Base-by-base conservation (phyloP, 1,140 invertebrate species). In the Armadillidium nasatum region DNA sequence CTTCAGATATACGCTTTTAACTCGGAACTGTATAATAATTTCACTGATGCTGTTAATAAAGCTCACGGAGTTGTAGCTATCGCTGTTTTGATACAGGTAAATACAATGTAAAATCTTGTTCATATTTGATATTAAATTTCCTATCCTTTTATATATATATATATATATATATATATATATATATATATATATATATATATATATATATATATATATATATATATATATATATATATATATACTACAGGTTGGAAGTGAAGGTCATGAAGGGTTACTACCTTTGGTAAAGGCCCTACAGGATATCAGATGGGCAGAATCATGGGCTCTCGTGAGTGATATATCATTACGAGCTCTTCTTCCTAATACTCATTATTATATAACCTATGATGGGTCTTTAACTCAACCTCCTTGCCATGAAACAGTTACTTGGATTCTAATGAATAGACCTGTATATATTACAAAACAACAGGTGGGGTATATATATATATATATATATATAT, bases 1-100 rank as follows among this genome's bases (percentile, higher is more conserved):
- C 92, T 97, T 82, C 95, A 97, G 86, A 87, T 98, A 50, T 94
- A 96, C 82, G 96, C 94, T 3, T 98, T 94, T 87, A 98, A 98
- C 84, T 92, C 94, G 77, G 94, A 98, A 84, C 87, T 98, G n/a
- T 98, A 97, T 86, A 92, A 93, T 83, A 97, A 97, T 85, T 95
- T 97, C 90, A 92, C 93, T 44, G 93, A 96, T 86, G 95, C 95
- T 22, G 92, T 95, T 82, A 92, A 94, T 84, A 93, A 94, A 85
- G 93, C 93, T 44, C 93, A 96, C 84, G 95, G 95, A 44, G 89
- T 97, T 78, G 92, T 97, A 9, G 95, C 91, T 10, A 93, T 98
- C 79, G 94, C 95, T 15, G 86, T 98, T 77, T 93, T 98, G 89
- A 91, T 97, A 54, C 94, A 97, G 90, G 93, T 94, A 87, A 88